Conservation (phyloP, 1,140 invertebrate species). For the Arctopsyche grandis region DNA sequence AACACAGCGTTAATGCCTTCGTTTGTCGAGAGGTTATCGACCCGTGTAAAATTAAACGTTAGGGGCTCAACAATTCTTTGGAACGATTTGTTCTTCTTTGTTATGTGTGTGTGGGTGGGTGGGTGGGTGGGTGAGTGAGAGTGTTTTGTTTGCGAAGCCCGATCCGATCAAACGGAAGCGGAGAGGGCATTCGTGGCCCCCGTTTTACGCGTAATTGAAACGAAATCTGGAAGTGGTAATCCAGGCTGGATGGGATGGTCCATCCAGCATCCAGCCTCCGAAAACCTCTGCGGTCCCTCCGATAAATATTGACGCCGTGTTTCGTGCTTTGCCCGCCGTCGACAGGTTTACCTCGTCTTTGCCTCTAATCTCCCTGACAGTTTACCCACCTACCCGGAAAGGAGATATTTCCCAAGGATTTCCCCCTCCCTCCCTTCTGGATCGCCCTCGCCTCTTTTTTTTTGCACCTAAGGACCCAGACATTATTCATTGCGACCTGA, state of each 20-base stretch:
- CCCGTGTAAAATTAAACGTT: no score
- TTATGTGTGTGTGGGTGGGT: no score
- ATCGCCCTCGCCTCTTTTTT: not conserved
- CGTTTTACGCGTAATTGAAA: slow-evolving; percentile 7
- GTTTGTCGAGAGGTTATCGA: no score
- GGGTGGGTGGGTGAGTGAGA: no score
- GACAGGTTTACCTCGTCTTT: slow-evolving; percentile 38
- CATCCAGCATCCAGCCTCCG: not conserved
- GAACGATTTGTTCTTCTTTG: no score
- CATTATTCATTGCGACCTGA: slow-evolving; percentile 40
- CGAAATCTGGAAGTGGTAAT: slow-evolving; percentile 26
- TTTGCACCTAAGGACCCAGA: slow-evolving; percentile 18
- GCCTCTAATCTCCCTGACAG: slow-evolving; percentile 34
- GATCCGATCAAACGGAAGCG: not conserved
- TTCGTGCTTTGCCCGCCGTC: slow-evolving; percentile 22
- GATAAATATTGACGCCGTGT: slow-evolving; percentile 39
- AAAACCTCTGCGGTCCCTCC: not conserved
- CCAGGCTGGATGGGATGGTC: not conserved
- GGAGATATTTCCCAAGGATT: slow-evolving; percentile 28
- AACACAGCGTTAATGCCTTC: no score
- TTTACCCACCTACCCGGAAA: slow-evolving; percentile 18
- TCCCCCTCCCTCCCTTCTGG: not conserved
- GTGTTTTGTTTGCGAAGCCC: no score
- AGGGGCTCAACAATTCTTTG: no score
- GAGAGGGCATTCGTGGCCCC: not conserved